These are phyloP conservation scores for Psilanteris sp. DNA, from an alignment of 1,140 invertebrate genomes.

Conservation along the genomic window DNA sequence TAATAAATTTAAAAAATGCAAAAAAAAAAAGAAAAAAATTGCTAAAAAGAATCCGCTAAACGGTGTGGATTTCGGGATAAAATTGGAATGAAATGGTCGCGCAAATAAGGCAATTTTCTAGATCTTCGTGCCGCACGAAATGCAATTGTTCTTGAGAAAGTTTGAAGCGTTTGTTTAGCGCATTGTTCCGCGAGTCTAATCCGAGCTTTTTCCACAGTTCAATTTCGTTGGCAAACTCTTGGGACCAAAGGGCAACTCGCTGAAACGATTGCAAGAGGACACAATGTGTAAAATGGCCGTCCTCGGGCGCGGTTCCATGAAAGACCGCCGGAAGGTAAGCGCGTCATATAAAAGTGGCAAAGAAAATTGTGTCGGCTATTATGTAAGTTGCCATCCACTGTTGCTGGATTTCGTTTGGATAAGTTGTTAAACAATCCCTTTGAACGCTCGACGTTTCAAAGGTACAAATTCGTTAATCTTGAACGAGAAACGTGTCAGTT, in stretches of 20 bases:
- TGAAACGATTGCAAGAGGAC: conserved; percentile 95
- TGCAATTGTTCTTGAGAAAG: conserved; percentile 36
- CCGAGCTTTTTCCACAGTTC: conserved; percentile 82
- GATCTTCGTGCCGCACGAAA: conserved; percentile 16
- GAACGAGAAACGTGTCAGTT: conserved; percentile 9
- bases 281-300: conserved; percentile 97
- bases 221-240: conserved; percentile 97
- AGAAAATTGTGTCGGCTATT: conserved; percentile 56
- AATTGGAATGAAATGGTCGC: background rate
- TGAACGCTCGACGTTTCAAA: conserved; percentile 11
- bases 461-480: conserved; percentile 17
- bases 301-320: conserved; percentile 95
- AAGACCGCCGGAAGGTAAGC: conserved; percentile 91
- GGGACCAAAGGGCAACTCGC: conserved; percentile 94
- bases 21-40: too few species aligned
- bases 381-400: conserved; percentile 34
- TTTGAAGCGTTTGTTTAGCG: conserved; percentile 56
- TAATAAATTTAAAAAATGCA: too few species aligned
- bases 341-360: conserved; percentile 46
- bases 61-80: too few species aligned
- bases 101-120: background rate
- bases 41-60: too few species aligned
- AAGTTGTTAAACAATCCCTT: conserved; percentile 47
- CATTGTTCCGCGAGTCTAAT: conserved; percentile 67
- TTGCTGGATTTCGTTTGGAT: conserved; percentile 41